Base-by-base conservation (phyloP, 2,113 vertebrate species). In the Heteronetta atricapilla region DNA sequence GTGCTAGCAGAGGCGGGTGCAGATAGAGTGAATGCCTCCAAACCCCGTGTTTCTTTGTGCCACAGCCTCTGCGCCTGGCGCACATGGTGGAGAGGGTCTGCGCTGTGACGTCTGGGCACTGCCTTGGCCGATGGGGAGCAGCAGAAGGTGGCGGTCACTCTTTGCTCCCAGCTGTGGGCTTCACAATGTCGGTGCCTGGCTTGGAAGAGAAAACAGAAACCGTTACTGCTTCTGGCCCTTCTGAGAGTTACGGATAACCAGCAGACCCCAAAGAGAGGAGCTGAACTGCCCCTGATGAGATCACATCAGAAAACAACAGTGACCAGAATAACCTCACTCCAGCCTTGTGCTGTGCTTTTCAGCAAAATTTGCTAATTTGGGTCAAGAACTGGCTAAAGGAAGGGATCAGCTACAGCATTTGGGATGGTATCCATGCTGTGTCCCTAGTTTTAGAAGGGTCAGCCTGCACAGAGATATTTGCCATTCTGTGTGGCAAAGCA, bases 41-140 rank as follows among this genome's bases (percentile, higher is more conserved):
- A 52, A 50, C 22, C 2, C 17, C 4, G 2, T 0, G 2, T 21
- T 34, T 74, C 50, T 0, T 0, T 1, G 4, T 4, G 64, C 59
- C 63, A 18, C 23, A 38, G 59, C 58, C 2, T 1, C 66, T 10
- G 29, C 8, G 6, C 1, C 1, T 8, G 55, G 60, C 16, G 40
- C 23, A 4, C 33, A 29, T 10, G 48, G 42, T 23, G 34, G 28
- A 16, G 17, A 40, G 21, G 62, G 44, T n/a, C 55, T 46, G 59
- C 29, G 0, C 42, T n/a, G 58, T 21, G 10, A 3, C 2, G 5
- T 9, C 72, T 13, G 17, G 36, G 42, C 15, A 17, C 22, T 50
- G 55, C 22, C 40, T 72, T 10, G 2, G 60, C 29, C 2, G 2
- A 10, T 0, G 0, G 36, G 53, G 74, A 63, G 36, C 29, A 5